A percentile compares a stretch with the other conserved stretches of the same genome.
Conservation (phyloP, 2,797 vertebrate species). For the Cynopterus sphinx region DNA sequence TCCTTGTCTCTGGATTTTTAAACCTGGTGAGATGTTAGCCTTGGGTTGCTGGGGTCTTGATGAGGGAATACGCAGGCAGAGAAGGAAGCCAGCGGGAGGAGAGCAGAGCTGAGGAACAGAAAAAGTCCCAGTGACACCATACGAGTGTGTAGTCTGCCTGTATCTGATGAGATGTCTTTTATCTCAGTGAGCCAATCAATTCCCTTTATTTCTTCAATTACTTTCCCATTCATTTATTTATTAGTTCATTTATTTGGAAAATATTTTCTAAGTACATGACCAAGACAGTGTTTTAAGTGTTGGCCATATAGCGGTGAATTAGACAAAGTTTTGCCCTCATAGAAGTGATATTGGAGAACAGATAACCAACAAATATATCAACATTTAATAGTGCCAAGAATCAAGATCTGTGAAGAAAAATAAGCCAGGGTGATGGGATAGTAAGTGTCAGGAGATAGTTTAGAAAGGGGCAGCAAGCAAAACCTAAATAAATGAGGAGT, state of each 20-base stretch:
- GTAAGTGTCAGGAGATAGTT: background rate
- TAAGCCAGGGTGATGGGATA: background rate
- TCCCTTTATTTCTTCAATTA: background rate
- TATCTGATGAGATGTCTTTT: background rate
- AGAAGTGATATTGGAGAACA: background rate
- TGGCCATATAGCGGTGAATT: background rate
- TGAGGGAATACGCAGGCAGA: background rate
- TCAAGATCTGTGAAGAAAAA: background rate
- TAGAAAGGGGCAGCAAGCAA: background rate
- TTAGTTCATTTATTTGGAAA: background rate
- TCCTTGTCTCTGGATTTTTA: background rate
- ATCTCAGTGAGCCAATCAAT: background rate
- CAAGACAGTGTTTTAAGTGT: background rate
- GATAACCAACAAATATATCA: background rate
- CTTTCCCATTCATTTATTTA: background rate
- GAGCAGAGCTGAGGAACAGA: background rate
- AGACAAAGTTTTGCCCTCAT: background rate
- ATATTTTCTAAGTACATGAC: background rate
- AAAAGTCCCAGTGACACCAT: rapidly evolving
- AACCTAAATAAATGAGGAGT: background rate
- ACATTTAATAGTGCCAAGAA: background rate
- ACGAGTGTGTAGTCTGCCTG: background rate
- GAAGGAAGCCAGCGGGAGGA: background rate
- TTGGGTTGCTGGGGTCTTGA: rapidly evolving
- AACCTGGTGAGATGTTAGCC: background rate